phyloP scores from a whole-genome alignment of 2,888 invertebrate species.

The Crematogaster levior region DNA sequence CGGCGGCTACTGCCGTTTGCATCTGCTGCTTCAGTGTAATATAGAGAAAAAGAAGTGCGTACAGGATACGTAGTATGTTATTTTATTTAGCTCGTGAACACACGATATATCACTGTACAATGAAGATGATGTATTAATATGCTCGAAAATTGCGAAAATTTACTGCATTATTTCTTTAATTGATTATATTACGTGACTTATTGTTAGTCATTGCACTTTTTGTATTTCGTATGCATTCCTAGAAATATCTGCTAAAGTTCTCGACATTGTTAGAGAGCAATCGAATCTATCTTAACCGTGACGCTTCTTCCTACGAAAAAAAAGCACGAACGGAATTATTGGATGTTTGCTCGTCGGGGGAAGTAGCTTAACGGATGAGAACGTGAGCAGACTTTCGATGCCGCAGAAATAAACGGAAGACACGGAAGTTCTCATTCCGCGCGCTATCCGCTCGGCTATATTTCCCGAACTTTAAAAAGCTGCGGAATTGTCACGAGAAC shows the following conservation, averaged over 20 bases:
- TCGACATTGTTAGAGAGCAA: slow-evolving; percentile 49
- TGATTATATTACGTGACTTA: background rate
- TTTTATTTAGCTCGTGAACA: slow-evolving; percentile 41
- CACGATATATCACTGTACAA: background rate
- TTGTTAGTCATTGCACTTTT: background rate
- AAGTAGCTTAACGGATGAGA: slow-evolving; percentile 76
- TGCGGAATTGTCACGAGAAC: slow-evolving; percentile 53
- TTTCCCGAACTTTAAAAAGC: slow-evolving; percentile 60
- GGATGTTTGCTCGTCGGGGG: slow-evolving; percentile 76
- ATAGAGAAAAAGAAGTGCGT: background rate
- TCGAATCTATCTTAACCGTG: slow-evolving; percentile 69
- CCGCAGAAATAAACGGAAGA: slow-evolving; percentile 65
- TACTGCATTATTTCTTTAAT: background rate
- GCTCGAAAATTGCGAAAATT: background rate
- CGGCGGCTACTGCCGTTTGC: slow-evolving; percentile 74
- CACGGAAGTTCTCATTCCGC: slow-evolving; percentile 53
- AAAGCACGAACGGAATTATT: slow-evolving; percentile 76
- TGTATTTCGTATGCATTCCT: background rate
- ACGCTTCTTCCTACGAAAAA: slow-evolving; percentile 63
- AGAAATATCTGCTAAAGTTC: slow-evolving; percentile 24
- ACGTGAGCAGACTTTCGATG: slow-evolving; percentile 73
- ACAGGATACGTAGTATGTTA: slow-evolving; percentile 9
- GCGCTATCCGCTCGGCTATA: slow-evolving; percentile 48
- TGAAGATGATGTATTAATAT: background rate
- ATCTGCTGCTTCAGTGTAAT: slow-evolving; percentile 74